Percentiles rank a stretch among this genome's conserved stretches.
phyloP scores from a whole-genome alignment of 2,888 invertebrate species.

The Lochmaea capreae region DNA sequence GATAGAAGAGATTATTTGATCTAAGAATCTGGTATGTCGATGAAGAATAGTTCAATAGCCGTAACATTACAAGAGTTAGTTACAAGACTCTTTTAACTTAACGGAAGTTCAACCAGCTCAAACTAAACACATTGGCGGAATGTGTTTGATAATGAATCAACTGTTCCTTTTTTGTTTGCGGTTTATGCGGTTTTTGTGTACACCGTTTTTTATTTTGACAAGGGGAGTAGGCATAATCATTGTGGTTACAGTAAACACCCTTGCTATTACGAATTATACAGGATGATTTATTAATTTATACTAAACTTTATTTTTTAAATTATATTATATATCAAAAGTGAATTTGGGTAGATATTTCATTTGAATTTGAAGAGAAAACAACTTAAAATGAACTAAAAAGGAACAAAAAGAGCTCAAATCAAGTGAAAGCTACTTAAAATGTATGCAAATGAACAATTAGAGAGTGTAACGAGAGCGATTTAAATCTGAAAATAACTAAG shows the following conservation, averaged over 20 bases:
- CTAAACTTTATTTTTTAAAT: no score
- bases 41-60: slow-evolving; percentile 55
- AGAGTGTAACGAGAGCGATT: no score
- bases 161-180: slow-evolving; percentile 35
- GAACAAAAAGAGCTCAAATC: no score
- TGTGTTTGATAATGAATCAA: slow-evolving; percentile 43
- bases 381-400: no score
- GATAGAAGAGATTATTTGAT: slow-evolving; percentile 43
- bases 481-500: no score
- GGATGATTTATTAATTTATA: neutral
- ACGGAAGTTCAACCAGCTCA: slow-evolving; percentile 50
- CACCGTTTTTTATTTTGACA: slow-evolving; percentile 5
- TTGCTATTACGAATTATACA: slow-evolving; percentile 2
- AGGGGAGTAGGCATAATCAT: slow-evolving; percentile 22
- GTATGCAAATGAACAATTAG: no score
- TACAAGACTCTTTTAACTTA: slow-evolving; percentile 47
- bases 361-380: no score
- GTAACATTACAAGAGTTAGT: slow-evolving; percentile 51
- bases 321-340: no score
- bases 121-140: slow-evolving; percentile 45
- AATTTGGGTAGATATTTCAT: no score
- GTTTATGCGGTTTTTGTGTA: slow-evolving; percentile 34
- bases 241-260: slow-evolving; percentile 14
- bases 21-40: slow-evolving; percentile 48
- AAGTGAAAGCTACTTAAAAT: no score